Evolutionary conservation across 1,140 invertebrate species (phyloP).

Genomic region (Araneus ventricosus): DNA sequence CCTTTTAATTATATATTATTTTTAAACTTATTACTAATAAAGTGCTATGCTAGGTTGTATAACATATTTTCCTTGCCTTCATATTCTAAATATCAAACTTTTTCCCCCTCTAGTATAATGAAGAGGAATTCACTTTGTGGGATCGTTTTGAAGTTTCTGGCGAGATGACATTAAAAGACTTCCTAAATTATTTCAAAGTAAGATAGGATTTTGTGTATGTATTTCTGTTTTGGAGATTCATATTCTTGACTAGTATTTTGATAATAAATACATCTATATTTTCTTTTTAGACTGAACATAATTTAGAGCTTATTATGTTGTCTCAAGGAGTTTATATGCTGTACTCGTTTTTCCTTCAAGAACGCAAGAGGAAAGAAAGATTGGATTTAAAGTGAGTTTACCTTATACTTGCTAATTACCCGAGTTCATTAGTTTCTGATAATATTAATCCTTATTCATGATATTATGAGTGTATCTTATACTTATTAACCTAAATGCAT

Average conservation of each 20-base stretch:
- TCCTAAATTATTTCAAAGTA: constrained; percentile 95
- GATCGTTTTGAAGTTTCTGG: constrained; percentile 98
- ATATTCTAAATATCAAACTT: neutral
- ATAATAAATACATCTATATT: neutral
- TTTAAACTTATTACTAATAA: too few species aligned
- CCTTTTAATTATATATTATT: too few species aligned
- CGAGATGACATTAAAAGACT: constrained; percentile 94
- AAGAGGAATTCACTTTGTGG: constrained; percentile 97
- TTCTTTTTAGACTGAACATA: constrained; percentile 86
- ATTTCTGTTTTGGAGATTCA: constrained; percentile 51
- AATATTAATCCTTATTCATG: too few species aligned
- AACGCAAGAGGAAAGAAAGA: constrained; percentile 92
- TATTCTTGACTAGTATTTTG: neutral
- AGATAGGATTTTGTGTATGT: neutral
- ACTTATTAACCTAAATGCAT: too few species aligned
- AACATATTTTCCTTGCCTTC: too few species aligned
- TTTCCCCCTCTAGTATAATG: constrained; percentile 89
- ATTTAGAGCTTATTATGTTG: constrained; percentile 98
- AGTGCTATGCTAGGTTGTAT: too few species aligned
- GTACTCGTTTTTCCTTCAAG: constrained; percentile 99
- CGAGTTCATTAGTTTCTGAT: too few species aligned
- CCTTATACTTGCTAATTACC: too few species aligned
- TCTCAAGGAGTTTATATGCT: constrained; percentile 99
- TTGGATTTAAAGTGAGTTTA: constrained; percentile 86
- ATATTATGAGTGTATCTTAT: too few species aligned